phyloP scores from a whole-genome alignment of 2,797 vertebrate species.

The Hybognathus amarus region DNA sequence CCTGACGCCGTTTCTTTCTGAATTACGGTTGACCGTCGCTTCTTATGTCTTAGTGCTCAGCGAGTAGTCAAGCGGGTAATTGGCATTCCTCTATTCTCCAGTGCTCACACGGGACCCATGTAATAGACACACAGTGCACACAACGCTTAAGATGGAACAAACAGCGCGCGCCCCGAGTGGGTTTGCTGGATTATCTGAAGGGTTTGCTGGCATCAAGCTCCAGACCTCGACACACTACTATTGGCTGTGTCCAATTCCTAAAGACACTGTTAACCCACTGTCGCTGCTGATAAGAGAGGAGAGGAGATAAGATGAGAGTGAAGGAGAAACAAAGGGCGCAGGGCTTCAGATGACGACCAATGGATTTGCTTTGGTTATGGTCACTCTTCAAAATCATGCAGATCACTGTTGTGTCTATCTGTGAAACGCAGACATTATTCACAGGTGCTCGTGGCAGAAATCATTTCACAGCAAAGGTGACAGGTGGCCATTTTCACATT shows the following conservation, averaged over 20 bases:
- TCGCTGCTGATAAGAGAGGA: conserved; percentile 66
- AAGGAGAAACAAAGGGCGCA: conserved; percentile 68
- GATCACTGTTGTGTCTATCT: background rate
- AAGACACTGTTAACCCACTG: conserved; percentile 70
- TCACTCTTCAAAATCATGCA: background rate
- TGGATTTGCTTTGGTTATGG: conserved; percentile 46
- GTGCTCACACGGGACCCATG: background rate
- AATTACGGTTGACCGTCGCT: background rate
- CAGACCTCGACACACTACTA: conserved; percentile 50
- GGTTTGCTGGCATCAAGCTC: conserved; percentile 28
- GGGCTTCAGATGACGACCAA: conserved; percentile 56
- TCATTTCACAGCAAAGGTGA: background rate
- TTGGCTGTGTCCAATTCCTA: conserved; percentile 70
- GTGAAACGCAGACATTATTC: background rate
- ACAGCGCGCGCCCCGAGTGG: background rate
- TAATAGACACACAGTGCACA: conserved; percentile 23
- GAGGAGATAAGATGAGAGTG: conserved; percentile 70
- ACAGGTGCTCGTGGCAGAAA: background rate
- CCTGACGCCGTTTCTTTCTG: conserved; percentile 16
- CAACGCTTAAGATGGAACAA: conserved; percentile 19
- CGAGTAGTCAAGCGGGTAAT: conserved; percentile 13
- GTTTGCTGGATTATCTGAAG: conserved; percentile 40
- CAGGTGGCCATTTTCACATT: conserved; percentile 41
- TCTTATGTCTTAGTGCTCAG: conserved; percentile 9
- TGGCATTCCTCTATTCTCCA: conserved; percentile 5